Evolutionary conservation across 2,797 vertebrate genomes (phyloP), one percentile per base, ranked within the genome.

Genomic region (Phrynocephalus forsythii): DNA sequence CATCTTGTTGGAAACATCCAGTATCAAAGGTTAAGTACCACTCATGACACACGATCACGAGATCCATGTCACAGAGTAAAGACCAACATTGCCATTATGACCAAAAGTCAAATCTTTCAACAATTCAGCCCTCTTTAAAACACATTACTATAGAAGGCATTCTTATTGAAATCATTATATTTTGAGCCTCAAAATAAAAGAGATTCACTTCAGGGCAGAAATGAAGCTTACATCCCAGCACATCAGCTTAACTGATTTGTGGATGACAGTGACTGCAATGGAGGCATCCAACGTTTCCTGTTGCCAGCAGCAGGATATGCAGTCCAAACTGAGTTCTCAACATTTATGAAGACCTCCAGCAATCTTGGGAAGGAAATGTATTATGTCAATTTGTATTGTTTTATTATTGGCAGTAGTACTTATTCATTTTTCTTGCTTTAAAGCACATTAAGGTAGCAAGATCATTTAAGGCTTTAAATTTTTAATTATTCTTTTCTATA

Each of bases 341-440:
- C 92, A 91, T 92, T 94, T 91, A 93, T 93, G 91, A 92, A 93
- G 87, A 92, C 91, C 94, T 94, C 86, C 93, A 93, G 76, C 94
- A 94, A 92, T 87, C 81, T 87, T 93, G 95, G 94, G 94, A 94
- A 96, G 94, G 91, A 92, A 82, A 2, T 63, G 50, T 85, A 44
- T 93, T 95, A 77, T 89, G 92, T 95, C 91, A 82, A 52, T 84
- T 85, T 75, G 92, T 91, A 94, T 66, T 15, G 87, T 85, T 95
- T 93, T 66, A 95, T 93, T 66, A 95, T 95, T 28, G 95, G 95
- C 96, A 96, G 96, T 96, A 97, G 96, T 24, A 56, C n/a, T 76
- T 96, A 97, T 91, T 92, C 63, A 83, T 86, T 94, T 44, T 93
- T 91, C 94, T 94, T 86, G 92, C 95, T 94, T 95, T 93, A 95